Percentiles rank a stretch among this genome's conserved stretches.
These are phyloP conservation scores for Drosophila peninsularis DNA, from an alignment of 2,888 invertebrate genomes.

Conservation along the genomic window DNA sequence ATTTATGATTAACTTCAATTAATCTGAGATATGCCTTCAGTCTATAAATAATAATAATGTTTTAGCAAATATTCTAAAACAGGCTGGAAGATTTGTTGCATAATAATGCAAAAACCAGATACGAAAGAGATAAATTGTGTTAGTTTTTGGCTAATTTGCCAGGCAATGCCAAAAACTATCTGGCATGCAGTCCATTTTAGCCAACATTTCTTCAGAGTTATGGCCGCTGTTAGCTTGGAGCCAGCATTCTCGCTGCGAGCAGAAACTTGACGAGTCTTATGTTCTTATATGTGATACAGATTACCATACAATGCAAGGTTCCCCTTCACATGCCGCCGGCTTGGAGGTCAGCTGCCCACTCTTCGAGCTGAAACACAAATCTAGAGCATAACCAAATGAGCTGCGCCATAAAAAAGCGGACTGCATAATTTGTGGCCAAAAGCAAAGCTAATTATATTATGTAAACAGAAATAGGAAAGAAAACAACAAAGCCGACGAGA, in stretches of 20 bases:
- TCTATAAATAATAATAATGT: constrained; percentile 17
- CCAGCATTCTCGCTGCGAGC: constrained; percentile 15
- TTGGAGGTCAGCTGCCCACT: constrained; percentile 45
- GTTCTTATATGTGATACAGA: constrained; percentile 28
- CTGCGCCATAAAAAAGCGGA: constrained; percentile 52
- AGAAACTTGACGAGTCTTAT: not conserved
- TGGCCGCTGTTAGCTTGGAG: not conserved
- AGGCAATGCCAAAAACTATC: constrained; percentile 9
- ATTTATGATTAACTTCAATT: constrained; percentile 12
- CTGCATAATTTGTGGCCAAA: constrained; percentile 46
- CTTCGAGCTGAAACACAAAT: constrained; percentile 5
- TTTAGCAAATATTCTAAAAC: not conserved
- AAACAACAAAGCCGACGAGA: constrained; percentile 2
- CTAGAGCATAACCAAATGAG: constrained; percentile 49
- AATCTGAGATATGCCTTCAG: constrained; percentile 23
- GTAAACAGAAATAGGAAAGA: constrained; percentile 23
- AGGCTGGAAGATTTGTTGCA: not conserved
- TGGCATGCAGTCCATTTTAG: constrained; percentile 7
- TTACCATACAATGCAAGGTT: constrained; percentile 70
- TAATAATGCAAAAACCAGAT: constrained; percentile 7
- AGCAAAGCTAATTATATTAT: constrained; percentile 50
- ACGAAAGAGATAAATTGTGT: constrained; percentile 39
- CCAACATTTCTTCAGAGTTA: not conserved
- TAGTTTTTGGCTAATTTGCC: constrained; percentile 33
- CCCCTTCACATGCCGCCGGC: constrained; percentile 28